Evolutionary conservation across 53 echinoderm and acorn worm species (phyloP), one percentile per base, ranked within the genome.

Genomic region (Crossaster papposus): DNA sequence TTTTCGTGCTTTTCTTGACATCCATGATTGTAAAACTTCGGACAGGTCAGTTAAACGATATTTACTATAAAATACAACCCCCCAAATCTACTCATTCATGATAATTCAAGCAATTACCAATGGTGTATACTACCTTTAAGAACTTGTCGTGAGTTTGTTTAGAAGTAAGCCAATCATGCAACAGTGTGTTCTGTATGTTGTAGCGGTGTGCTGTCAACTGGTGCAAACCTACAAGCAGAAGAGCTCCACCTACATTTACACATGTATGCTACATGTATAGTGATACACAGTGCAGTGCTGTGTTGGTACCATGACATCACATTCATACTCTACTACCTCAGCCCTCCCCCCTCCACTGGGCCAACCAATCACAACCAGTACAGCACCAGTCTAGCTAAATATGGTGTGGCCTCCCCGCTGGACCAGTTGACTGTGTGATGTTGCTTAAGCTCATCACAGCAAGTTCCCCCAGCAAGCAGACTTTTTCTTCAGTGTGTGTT

Each of bases 301-400:
- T 52, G 53, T 52, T 52, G 7, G 53, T 64, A 64, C 64, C n/a
- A 9, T 44, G 9, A 44, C 68, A 68, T 52, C 79, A 24, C 79
- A 79, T 50, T 5, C 26, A 34, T 68, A 65, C 65, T 29, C 36
- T 23, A 70, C n/a, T 36, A 34, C 74, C 76, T 52, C 87, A 76
- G 30, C 24, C 87, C 74, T 36, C 64, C 82, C 74, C 33, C 72
- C 44, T 71, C 29, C 54, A 33, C 74, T 35, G 37, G 23, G 55
- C 30, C 87, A 75, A 58, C 87, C 87, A 87, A 87, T 87, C 87
- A 77, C 77, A 63, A 12, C 55, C 76, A 75, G 62, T 32, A 54
- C 87, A 87, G 87, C 87, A 87, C 87, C 77, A 63, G 76, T 87
- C 87, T 87, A 75, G 35, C 87, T 76, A 87, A 62, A 87, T 87